Evolutionary conservation across 2,797 vertebrate genomes (phyloP), one percentile per base, ranked within the genome.

Genomic region (Esox lucius): DNA sequence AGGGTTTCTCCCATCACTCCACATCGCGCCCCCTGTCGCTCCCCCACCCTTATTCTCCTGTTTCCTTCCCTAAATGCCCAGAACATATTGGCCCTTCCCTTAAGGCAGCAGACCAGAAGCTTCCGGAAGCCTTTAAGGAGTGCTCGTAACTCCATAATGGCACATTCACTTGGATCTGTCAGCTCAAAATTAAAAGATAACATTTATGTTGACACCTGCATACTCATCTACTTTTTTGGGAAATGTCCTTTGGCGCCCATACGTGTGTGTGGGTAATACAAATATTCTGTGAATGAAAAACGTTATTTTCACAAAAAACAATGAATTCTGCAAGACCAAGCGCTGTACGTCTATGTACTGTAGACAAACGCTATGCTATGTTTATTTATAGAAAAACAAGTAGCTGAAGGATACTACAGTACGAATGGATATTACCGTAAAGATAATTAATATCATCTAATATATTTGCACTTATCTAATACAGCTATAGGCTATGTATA

Each of bases 51-150:
- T 51, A 59, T 56, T 33, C 28, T 81, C 80, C 59, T 3, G 70
- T 85, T 93, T 94, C 93, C 93, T 91, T 92, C 93, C 91, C 73
- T 72, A 35, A 71, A 75, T 85, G 81, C 86, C 87, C 82, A 83
- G 86, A 88, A 88, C 87, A 90, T 53, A 24, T 82, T 70, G 71
- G 39, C 71, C 87, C 85, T 84, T 88, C 81, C 85, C 79, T 75
- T 84, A 74, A 80, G 87, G 91, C 91, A 91, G 81, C 84, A 81
- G 73, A 86, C 87, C 89, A 86, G 85, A 83, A 81, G 84, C 75
- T 89, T 89, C 85, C 83, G 81, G 80, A 79, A 78, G 67, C 80
- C 81, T 73, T 75, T 86, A 77, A 83, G 74, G 80, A 81, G 75
- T 51, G 19, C 71, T 75, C 75, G 85, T 65, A 80, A 78, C 79